Base-by-base conservation (phyloP, 2,888 invertebrate species). In the Yponomeuta plumbellus region DNA sequence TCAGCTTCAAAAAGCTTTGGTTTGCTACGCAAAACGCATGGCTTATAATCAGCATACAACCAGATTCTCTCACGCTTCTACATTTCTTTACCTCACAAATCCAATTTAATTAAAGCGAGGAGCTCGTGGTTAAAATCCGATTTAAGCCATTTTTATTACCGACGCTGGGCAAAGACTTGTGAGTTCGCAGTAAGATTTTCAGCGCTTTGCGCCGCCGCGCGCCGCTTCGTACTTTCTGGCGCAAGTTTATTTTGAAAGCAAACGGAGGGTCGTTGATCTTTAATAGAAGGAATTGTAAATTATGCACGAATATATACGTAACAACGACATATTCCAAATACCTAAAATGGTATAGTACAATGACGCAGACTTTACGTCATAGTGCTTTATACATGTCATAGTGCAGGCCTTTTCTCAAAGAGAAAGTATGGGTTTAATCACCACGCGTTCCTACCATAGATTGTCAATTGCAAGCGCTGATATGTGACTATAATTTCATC, bases 91-190 rank as follows among this genome's bases (percentile, higher is more conserved):
- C 84, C 80, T 86, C 85, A 84, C 88, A 89, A 88, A 91, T 91
- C 89, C 88, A 90, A 90, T 91, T 90, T 91, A 91, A 91, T 91
- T 91, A 91, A 90, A 87, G 88, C 88, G 84, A 82, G 86, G 85
- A 88, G 87, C 87, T 86, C 87, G 90, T 85, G 89, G 91, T 89
- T 88, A 86, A 89, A 90, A 90, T 90, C 91, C 89, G 88, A 86
- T 90, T 88, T 90, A 87, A 91, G 90, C 89, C 88, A 88, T 90
- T 91, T 91, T 90, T 90, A 91, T 89, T 90, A 89, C 90, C 88
- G 83, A 85, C 87, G 88, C 78, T 86, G 88, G 84, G 89, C 86
- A 85, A 87, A 88, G 90, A 88, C 85, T 85, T 80, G 84, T 87
- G 84, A 84, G 81, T 80, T 83, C 80, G 87, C 83, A 81, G 82